These are phyloP conservation scores for Brenthis ino DNA, from an alignment of 2,888 invertebrate genomes.

Conservation along the genomic window DNA sequence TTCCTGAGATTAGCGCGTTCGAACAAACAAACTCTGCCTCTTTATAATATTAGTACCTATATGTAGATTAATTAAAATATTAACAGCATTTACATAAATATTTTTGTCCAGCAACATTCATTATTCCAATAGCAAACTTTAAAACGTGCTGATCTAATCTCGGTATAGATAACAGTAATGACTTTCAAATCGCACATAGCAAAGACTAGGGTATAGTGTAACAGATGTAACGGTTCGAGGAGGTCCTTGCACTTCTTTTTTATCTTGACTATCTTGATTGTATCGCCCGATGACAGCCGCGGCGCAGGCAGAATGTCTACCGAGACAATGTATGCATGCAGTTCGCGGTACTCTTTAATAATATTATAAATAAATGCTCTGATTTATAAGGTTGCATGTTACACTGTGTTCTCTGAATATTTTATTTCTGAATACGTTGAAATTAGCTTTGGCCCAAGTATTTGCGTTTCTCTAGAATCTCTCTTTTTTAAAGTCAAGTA, in stretches of 20 bases:
- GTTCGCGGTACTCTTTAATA: slow-evolving; percentile 50
- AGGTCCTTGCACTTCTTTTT: slow-evolving; percentile 52
- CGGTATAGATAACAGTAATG: slow-evolving; percentile 16
- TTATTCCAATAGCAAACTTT: slow-evolving; percentile 4
- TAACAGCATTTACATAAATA: no score
- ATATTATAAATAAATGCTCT: slow-evolving; percentile 40
- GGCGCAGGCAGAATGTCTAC: slow-evolving; percentile 60
- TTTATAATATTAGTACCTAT: no score
- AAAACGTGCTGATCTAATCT: slow-evolving; percentile 7
- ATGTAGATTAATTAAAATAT: no score
- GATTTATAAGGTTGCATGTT: slow-evolving; percentile 19
- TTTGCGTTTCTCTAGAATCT: no score
- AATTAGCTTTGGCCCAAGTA: no score
- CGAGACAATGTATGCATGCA: slow-evolving; percentile 43
- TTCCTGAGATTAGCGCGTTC: no score
- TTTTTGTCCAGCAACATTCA: no score
- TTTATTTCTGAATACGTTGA: slow-evolving; percentile 2
- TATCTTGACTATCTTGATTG: slow-evolving; percentile 43
- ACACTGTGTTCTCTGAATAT: background rate
- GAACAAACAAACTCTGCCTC: no score
- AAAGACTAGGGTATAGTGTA: slow-evolving; percentile 18
- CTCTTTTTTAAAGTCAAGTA: no score
- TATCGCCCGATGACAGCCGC: slow-evolving; percentile 46
- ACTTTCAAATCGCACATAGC: slow-evolving; percentile 22
- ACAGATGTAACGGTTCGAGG: slow-evolving; percentile 40